Base-by-base conservation (phyloP, 1,140 invertebrate species). In the Archivesica marissinica region DNA sequence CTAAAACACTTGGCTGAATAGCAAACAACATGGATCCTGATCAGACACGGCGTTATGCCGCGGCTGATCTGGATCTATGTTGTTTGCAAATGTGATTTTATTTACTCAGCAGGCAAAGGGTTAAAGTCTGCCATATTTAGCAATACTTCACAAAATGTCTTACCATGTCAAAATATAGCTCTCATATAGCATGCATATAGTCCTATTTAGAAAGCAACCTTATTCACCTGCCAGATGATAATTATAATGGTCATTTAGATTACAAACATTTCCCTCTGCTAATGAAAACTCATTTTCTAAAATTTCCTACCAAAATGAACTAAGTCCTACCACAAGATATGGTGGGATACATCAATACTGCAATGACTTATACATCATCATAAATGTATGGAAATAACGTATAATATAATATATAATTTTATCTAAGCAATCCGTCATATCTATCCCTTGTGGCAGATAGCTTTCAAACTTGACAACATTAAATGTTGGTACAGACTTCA, bases 371-470 rank as follows among this genome's bases (percentile, higher is more conserved):
- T 59, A n/a, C 33, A 30, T 59, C 56, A 59, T 7, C 33, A 59
- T 28, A 4, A 35, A 64, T 0, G 6, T 64, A 64, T 64, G 30
- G n/a, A 64, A 35, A 64, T 17, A 64, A 2, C 13, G 59, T 64
- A 64, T 35, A n/a, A n/a, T n/a, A n/a, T n/a, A n/a, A n/a, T n/a
- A 64, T 64, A 44, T 72, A 59, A 56, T 76, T 56, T 56, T 56
- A 76, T 76, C 33, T 28, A 7, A 2, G 25, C 35, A 25, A 76
- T 76, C 54, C 74, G 59, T 76, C 74, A 76, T 39, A 76, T 25
- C 74, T 38, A 56, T 41, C 74, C 74, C 74, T 76, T 56, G 2
- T 1, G 59, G 74, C 74, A 54, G 52, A 76, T 76, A 39, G 74
- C 74, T 59, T 76, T 76, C 74, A 76, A 59, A 52, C 25, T 75